Percentiles rank a stretch among this genome's conserved stretches.
Evolutionary conservation across 2,888 invertebrate genomes (phyloP).

Genomic region (Blastobasis lacticolella): DNA sequence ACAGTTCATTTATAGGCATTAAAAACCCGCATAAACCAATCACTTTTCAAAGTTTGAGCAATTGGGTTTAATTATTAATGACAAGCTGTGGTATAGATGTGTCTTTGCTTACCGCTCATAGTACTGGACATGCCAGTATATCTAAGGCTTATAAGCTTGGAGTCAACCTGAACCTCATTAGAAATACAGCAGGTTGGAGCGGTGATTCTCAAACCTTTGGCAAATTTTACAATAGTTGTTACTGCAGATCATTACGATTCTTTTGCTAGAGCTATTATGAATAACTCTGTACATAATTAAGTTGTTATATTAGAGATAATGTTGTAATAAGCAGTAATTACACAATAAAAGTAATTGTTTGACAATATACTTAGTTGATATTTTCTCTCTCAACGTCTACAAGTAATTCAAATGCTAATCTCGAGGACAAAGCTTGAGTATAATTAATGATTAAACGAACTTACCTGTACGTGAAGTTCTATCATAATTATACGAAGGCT

Average conservation of each 20-base stretch:
- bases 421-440: too few species aligned
- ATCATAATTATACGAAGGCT: too few species aligned
- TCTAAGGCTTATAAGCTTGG: conserved; percentile 7
- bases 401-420: too few species aligned
- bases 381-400: too few species aligned
- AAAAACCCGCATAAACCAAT: neutral
- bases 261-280: neutral
- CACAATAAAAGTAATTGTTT: too few species aligned
- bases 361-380: too few species aligned
- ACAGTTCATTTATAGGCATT: neutral
- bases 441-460: too few species aligned
- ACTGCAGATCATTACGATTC: neutral
- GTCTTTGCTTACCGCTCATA: conserved; percentile 8
- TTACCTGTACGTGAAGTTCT: too few species aligned
- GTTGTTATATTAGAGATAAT: too few species aligned
- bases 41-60: neutral
- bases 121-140: conserved; percentile 15
- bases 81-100: conserved; percentile 12
- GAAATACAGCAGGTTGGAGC: conserved; percentile 2
- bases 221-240: neutral
- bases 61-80: conserved; percentile 6
- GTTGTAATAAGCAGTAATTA: too few species aligned
- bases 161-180: conserved; percentile 1
- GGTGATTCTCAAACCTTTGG: neutral
- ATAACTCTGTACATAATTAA: too few species aligned